These are phyloP conservation scores for Odontophorus gujanensis DNA, from an alignment of 2,113 vertebrate genomes.

Conservation along the genomic window DNA sequence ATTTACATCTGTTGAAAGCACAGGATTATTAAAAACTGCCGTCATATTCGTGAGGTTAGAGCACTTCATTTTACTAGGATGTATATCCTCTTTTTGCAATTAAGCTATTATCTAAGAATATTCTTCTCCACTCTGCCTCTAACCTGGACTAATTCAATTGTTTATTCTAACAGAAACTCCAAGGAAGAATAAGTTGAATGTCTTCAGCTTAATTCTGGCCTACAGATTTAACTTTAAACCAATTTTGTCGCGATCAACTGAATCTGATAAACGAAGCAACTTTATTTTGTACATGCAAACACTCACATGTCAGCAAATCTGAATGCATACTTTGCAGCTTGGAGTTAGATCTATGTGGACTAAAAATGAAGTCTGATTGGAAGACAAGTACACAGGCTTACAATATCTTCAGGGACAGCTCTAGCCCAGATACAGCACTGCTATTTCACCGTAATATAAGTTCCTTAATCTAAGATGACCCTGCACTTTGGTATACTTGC, in stretches of 20 bases:
- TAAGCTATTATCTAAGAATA: not conserved
- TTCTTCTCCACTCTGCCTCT: not conserved
- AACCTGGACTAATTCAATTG: not conserved
- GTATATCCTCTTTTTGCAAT: too few species aligned
- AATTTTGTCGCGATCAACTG: not conserved
- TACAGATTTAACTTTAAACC: not conserved
- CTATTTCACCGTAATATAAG: not conserved
- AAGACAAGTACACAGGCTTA: not conserved
- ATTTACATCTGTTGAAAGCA: not conserved
- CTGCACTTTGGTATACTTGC: not conserved
- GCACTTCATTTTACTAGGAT: not conserved
- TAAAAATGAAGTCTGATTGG: not conserved
- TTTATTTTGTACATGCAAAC: not conserved
- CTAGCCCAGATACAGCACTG: not conserved
- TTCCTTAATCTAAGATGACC: not conserved
- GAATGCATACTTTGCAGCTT: not conserved
- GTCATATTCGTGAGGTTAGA: not conserved
- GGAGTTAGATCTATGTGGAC: not conserved
- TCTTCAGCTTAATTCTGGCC: not conserved
- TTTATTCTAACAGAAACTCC: not conserved
- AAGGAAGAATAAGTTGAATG: rapidly evolving
- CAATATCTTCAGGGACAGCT: not conserved
- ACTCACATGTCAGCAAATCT: not conserved
- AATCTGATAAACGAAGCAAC: not conserved
- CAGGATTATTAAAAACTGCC: not conserved